phyloP scores from a whole-genome alignment of 2,113 vertebrate species.

The Tragelaphus strepsiceros region DNA sequence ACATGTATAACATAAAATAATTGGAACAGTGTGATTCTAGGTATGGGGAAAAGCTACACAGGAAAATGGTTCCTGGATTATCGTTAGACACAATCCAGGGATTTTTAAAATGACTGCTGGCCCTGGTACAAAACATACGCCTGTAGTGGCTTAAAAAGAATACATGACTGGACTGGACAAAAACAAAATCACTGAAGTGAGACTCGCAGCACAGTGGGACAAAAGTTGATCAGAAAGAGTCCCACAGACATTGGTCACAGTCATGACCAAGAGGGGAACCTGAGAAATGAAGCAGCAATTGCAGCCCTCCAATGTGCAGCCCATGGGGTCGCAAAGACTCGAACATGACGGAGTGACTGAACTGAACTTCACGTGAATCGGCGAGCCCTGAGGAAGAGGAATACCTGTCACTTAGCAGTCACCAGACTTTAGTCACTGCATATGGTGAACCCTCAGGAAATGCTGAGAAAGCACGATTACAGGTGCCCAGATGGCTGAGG shows the following conservation, averaged over 20 bases:
- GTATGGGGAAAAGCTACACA: not conserved
- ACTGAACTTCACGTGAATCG: not conserved
- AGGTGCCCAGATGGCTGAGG: not conserved
- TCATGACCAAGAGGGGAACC: not conserved
- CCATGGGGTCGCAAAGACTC: no score
- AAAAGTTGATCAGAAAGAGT: not conserved
- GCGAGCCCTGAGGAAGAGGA: not conserved
- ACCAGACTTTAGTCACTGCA: not conserved
- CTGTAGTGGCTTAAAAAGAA: not conserved
- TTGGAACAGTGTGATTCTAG: not conserved
- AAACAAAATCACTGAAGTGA: not conserved
- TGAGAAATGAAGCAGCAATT: not conserved
- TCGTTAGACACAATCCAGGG: not conserved
- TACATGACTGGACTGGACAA: not conserved
- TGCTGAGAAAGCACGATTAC: not conserved
- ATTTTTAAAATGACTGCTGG: not conserved
- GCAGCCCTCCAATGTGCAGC: no score
- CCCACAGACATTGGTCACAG: accelerated
- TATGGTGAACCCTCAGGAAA: not conserved
- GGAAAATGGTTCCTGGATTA: not conserved
- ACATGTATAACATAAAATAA: not conserved
- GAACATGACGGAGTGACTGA: no score
- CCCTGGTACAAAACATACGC: not conserved
- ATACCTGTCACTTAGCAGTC: not conserved
- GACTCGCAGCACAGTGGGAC: not conserved